Percentiles rank a stretch among this genome's conserved stretches.
phyloP scores from a whole-genome alignment of 2,888 invertebrate genomes.

The Chironomus tentans region DNA sequence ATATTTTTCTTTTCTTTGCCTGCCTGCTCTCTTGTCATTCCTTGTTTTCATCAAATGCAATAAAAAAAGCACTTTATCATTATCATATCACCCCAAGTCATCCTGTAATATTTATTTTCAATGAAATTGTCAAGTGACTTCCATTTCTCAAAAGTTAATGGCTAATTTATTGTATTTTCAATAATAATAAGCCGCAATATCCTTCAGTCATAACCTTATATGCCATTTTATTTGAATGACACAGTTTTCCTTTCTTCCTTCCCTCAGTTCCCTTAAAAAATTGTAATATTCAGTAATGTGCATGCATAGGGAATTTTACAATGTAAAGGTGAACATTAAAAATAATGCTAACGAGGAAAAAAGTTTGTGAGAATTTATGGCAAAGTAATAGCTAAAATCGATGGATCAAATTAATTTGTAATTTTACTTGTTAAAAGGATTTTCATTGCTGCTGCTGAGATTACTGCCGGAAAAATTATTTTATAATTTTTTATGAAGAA shows the following conservation, averaged over 20 bases:
- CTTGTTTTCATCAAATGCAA: conserved; percentile 2
- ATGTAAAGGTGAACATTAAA: no score
- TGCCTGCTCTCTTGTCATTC: neutral
- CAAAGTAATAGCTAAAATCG: no score
- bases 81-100: neutral
- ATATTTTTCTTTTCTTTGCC: neutral
- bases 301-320: no score
- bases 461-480: no score
- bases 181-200: neutral
- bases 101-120: neutral
- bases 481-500: no score
- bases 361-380: no score
- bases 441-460: no score
- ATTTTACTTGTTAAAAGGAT: no score
- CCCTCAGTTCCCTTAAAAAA: neutral
- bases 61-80: conserved; percentile 21
- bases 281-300: no score
- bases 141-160: no score
- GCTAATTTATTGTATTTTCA: neutral
- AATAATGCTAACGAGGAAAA: no score
- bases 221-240: neutral
- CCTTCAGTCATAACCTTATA: neutral
- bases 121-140: neutral
- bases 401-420: no score
- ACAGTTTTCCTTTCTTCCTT: neutral